Conservation (phyloP, 2,797 vertebrate genomes). For the Todus mexicanus region DNA sequence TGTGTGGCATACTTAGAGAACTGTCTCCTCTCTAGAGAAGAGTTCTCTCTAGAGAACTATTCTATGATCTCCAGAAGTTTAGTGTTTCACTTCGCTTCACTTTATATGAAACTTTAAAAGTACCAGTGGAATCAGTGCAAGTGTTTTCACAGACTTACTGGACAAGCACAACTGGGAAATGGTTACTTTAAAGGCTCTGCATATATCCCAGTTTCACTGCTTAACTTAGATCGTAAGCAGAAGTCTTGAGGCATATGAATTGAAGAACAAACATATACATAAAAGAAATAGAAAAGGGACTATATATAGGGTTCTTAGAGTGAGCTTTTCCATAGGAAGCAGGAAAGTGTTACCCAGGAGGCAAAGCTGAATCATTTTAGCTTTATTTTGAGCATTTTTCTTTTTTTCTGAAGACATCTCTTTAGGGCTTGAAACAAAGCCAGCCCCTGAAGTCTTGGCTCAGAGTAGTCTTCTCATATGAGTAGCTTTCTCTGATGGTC, state of each 20-base stretch:
- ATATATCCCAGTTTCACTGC: background rate
- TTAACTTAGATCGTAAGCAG: background rate
- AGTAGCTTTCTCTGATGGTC: background rate
- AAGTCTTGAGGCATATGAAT: background rate
- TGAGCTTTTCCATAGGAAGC: background rate
- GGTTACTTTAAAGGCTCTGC: background rate
- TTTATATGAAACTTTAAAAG: background rate
- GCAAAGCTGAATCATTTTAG: background rate
- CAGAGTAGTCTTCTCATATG: background rate
- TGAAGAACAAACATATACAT: background rate
- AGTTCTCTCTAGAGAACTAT: background rate
- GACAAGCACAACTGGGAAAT: background rate
- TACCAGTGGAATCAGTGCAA: background rate
- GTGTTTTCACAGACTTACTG: background rate
- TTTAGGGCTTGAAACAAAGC: background rate
- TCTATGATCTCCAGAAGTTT: background rate
- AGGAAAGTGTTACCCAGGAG: background rate
- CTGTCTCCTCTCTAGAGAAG: background rate
- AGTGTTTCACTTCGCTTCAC: background rate
- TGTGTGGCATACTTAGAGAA: background rate
- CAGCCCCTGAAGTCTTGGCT: background rate
- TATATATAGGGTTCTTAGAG: background rate
- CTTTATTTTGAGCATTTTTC: background rate
- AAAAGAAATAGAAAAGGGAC: background rate
- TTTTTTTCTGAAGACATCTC: background rate